Percentiles rank a stretch among this genome's conserved stretches.
Evolutionary conservation across 2,888 invertebrate genomes (phyloP).

Genomic region (Coelogynopora nodosa): DNA sequence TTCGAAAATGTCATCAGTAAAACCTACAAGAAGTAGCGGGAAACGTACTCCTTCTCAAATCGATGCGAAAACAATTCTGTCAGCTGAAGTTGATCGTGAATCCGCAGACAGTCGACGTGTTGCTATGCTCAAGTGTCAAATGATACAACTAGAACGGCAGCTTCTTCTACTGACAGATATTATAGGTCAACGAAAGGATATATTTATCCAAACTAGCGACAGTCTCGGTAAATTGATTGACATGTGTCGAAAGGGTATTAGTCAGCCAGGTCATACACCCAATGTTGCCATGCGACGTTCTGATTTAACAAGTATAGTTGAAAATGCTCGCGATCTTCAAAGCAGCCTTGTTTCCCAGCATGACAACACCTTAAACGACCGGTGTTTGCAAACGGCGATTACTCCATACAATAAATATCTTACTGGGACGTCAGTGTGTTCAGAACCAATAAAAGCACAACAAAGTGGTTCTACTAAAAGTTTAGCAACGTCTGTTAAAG

Average conservation of each 20-base stretch:
- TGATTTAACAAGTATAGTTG: background rate
- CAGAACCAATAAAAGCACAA: background rate
- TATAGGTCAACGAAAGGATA: background rate
- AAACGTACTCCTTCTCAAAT: background rate
- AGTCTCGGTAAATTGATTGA: background rate
- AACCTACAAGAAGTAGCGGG: background rate
- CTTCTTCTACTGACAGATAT: background rate
- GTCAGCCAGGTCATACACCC: background rate
- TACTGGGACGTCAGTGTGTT: background rate
- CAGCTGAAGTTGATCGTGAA: background rate
- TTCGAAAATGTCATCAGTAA: too few relatives aligned
- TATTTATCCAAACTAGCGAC: background rate
- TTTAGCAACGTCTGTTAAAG: background rate
- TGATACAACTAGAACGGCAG: conserved; percentile 35
- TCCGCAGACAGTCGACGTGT: conserved; percentile 24
- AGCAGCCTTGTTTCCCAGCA: background rate
- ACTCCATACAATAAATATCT: background rate
- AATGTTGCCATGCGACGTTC: background rate
- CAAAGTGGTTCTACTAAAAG: background rate
- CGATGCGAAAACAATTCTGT: background rate
- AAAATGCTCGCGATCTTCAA: background rate
- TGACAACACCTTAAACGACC: background rate
- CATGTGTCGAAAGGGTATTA: background rate
- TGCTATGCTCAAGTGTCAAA: conserved; percentile 35
- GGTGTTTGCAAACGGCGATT: background rate